Percentiles rank a stretch among this genome's conserved stretches.
These are phyloP conservation scores for Helleia helle DNA, from an alignment of 2,888 invertebrate species.

Conservation along the genomic window DNA sequence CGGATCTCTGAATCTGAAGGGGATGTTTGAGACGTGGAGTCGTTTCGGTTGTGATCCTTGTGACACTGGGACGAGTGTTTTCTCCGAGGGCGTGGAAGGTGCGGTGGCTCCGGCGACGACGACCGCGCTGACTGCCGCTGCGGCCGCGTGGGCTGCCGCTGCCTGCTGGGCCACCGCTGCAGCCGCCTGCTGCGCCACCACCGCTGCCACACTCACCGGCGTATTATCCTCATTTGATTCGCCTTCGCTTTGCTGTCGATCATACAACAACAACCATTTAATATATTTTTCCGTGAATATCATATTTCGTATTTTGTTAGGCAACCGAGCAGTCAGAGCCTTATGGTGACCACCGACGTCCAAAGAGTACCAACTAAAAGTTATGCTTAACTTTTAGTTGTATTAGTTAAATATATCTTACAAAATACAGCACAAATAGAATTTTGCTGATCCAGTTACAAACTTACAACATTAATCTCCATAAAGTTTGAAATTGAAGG, in stretches of 20 bases:
- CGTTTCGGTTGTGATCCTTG: slow-evolving; percentile 87
- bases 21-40: slow-evolving; percentile 99
- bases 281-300: too few relatives aligned
- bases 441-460: background rate
- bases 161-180: slow-evolving; percentile 58
- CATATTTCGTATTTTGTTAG: too few relatives aligned
- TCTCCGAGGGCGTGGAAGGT: slow-evolving; percentile 53
- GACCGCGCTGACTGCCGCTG: slow-evolving; percentile 52
- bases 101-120: slow-evolving; percentile 40
- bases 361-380: too few relatives aligned
- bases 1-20: slow-evolving; percentile 99
- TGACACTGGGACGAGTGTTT: slow-evolving; percentile 66
- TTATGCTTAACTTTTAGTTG: too few relatives aligned
- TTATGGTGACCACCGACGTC: too few relatives aligned
- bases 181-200: slow-evolving; percentile 51
- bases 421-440: too few relatives aligned
- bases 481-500: background rate
- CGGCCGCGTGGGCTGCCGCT: slow-evolving; percentile 65
- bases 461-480: too few relatives aligned
- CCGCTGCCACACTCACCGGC: slow-evolving; percentile 65
- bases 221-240: slow-evolving; percentile 72
- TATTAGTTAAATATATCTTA: too few relatives aligned
- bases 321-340: too few relatives aligned
- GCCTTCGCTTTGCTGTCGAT: slow-evolving; percentile 48
- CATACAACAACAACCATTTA: too few relatives aligned